Conservation (phyloP, 2,797 vertebrate species). For the Simalia tracyae region DNA sequence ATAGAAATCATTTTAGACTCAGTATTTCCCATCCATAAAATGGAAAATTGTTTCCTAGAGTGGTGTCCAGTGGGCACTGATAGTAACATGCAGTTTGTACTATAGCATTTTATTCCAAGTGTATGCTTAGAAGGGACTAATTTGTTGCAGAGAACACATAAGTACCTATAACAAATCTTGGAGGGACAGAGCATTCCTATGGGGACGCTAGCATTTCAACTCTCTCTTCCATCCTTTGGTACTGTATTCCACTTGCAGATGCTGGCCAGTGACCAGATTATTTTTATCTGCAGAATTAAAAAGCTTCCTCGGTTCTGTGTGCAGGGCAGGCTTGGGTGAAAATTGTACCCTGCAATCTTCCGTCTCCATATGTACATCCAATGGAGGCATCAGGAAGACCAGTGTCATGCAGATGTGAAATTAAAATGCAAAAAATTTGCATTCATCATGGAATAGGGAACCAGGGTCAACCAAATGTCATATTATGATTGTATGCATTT, state of each 20-base stretch:
- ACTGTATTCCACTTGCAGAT: neutral
- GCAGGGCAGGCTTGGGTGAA: neutral
- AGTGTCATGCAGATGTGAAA: constrained; percentile 24
- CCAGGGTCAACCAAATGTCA: constrained; percentile 64
- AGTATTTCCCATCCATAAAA: neutral
- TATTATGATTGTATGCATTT: constrained; percentile 65
- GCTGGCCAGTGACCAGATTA: neutral
- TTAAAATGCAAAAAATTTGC: constrained; percentile 59
- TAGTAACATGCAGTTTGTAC: neutral
- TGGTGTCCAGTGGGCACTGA: neutral
- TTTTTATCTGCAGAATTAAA: neutral
- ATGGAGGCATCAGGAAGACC: neutral
- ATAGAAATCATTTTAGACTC: neutral
- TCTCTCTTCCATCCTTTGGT: neutral
- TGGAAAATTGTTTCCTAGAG: neutral
- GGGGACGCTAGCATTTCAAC: neutral
- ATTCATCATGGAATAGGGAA: constrained; percentile 63
- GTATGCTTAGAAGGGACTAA: neutral
- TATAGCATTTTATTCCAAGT: neutral
- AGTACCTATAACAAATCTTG: neutral
- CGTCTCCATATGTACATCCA: neutral
- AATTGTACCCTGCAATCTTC: neutral
- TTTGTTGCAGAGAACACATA: neutral
- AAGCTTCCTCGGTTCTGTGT: neutral
- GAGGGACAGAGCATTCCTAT: neutral